Conservation (phyloP, 2,888 invertebrate genomes). For the Agonopterix alstromeriana region DNA sequence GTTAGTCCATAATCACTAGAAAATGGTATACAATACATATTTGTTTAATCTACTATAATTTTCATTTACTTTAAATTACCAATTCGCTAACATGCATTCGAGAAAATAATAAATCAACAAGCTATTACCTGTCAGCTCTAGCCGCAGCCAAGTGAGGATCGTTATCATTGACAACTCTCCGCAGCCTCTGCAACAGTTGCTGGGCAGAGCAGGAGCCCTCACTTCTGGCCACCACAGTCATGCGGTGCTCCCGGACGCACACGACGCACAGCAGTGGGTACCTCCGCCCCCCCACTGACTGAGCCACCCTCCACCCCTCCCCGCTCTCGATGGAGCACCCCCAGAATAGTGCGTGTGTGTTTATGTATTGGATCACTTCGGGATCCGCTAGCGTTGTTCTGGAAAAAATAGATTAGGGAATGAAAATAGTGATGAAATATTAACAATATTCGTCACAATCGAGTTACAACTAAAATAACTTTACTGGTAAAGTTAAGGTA, state of each 20-base stretch:
- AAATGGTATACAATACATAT: too few relatives aligned
- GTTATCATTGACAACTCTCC: conserved; percentile 88
- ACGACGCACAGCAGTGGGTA: conserved; percentile 93
- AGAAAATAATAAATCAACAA: too few relatives aligned
- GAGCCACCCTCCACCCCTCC: conserved; percentile 95
- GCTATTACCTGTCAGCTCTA: conserved; percentile 84
- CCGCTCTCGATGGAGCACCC: conserved; percentile 91
- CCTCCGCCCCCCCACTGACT: conserved; percentile 88
- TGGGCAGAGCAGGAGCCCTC: conserved; percentile 88
- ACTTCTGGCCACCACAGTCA: conserved; percentile 94
- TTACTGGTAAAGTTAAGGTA: too few relatives aligned
- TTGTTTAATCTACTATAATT: too few relatives aligned
- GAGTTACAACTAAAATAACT: too few relatives aligned
- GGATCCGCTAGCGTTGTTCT: conserved; percentile 83
- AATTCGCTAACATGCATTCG: too few relatives aligned
- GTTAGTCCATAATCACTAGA: too few relatives aligned
- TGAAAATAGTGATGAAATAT: too few relatives aligned
- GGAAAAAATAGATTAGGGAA: conserved; percentile 10
- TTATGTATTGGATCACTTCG: conserved; percentile 87
- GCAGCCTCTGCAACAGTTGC: conserved; percentile 83
- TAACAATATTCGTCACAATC: too few relatives aligned
- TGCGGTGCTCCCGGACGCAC: conserved; percentile 91
- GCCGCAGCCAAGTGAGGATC: conserved; percentile 92
- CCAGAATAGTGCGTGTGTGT: conserved; percentile 93
- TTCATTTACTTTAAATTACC: too few relatives aligned